A percentile compares a stretch with the other conserved stretches of the same genome.
Evolutionary conservation across 2,113 vertebrate species (phyloP).

Genomic region (Ailurus styani): DNA sequence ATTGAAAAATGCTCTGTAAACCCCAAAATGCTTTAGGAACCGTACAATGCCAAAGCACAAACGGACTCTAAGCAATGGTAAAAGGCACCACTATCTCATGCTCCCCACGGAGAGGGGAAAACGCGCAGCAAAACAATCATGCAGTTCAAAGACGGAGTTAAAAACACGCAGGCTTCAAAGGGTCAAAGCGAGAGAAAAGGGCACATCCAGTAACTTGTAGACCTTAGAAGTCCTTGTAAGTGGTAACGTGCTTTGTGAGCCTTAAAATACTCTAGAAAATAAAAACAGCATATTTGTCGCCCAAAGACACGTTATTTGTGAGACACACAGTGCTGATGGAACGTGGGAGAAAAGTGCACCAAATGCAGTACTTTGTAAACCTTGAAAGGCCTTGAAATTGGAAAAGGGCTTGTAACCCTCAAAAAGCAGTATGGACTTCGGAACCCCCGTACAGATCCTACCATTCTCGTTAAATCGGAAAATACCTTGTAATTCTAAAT

Average conservation of each 20-base stretch:
- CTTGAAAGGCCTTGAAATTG: background rate
- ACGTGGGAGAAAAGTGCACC: too few species aligned
- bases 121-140: background rate
- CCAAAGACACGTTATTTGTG: background rate
- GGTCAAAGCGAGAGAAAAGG: background rate
- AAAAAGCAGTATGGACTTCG: background rate
- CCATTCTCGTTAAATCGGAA: background rate
- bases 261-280: background rate
- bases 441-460: background rate
- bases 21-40: background rate
- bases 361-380: background rate
- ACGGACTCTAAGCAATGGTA: background rate
- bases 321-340: background rate
- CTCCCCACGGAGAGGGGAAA: background rate
- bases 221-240: background rate
- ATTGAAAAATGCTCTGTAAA: background rate
- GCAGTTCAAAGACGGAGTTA: background rate
- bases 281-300: background rate
- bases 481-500: background rate
- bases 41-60: background rate
- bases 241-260: background rate
- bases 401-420: background rate
- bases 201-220: background rate
- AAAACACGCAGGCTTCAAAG: background rate
- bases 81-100: background rate